phyloP scores from a whole-genome alignment of 2,113 vertebrate genomes.

The Australoheros scitulus region DNA sequence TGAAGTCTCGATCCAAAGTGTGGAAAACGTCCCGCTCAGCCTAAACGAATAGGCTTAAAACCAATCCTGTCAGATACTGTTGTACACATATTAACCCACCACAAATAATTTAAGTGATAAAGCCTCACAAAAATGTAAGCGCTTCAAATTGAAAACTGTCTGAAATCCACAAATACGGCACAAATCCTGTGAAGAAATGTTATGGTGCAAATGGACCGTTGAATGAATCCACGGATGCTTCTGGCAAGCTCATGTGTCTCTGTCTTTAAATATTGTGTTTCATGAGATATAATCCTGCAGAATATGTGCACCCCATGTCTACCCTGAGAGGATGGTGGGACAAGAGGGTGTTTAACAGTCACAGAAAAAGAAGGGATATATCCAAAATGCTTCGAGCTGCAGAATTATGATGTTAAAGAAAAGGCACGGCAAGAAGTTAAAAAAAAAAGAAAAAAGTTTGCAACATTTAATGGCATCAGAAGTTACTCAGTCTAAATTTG shows the following conservation, averaged over 20 bases:
- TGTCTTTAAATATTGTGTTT: neutral
- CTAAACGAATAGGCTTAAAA: conserved; percentile 47
- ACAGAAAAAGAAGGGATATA: neutral
- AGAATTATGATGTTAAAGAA: neutral
- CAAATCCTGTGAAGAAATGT: conserved; percentile 12
- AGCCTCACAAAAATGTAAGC: neutral
- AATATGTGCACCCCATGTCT: neutral
- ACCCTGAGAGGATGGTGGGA: neutral
- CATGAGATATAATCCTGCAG: neutral
- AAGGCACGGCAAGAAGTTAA: no score
- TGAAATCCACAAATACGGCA: neutral
- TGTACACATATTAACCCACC: conserved; percentile 16
- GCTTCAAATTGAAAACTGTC: neutral
- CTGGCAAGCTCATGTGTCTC: neutral
- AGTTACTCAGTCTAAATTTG: neutral
- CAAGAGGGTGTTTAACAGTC: neutral
- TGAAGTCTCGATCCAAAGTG: conserved; percentile 25
- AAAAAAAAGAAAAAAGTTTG: neutral
- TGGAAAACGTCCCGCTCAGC: conserved; percentile 50
- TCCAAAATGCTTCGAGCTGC: neutral
- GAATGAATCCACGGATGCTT: neutral
- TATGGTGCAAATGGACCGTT: neutral
- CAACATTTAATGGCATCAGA: rapidly evolving
- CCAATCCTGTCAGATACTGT: conserved; percentile 48
- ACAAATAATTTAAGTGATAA: conserved; percentile 24